These are phyloP conservation scores for Zaprionus africanus DNA, from an alignment of 1,140 invertebrate genomes.

Conservation along the genomic window DNA sequence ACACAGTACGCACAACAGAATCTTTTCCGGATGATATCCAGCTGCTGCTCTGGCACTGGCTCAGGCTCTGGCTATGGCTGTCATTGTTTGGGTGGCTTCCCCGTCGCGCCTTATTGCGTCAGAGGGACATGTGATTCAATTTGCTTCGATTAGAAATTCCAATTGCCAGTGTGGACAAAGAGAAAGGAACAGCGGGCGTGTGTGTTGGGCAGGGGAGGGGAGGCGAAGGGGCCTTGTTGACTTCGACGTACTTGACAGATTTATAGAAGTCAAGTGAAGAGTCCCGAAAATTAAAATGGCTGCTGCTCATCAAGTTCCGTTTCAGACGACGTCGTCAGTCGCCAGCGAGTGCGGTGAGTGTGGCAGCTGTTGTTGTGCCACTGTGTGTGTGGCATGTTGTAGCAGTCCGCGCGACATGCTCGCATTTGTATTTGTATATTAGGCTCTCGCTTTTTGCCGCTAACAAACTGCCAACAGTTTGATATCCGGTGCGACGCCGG, in stretches of 20 bases:
- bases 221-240: conserved; percentile 31
- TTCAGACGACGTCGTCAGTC: conserved; percentile 27
- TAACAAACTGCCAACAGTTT: conserved; percentile 71
- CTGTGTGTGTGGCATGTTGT: conserved; percentile 25
- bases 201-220: no score
- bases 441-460: conserved; percentile 38
- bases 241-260: conserved; percentile 64
- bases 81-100: conserved; percentile 45
- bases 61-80: neutral
- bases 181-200: neutral
- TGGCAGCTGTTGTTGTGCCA: conserved; percentile 10
- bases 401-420: conserved; percentile 21
- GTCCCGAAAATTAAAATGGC: conserved; percentile 70
- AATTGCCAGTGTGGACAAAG: conserved; percentile 32
- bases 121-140: conserved; percentile 76
- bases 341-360: conserved; percentile 4
- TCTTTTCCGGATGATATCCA: conserved; percentile 45
- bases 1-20: conserved; percentile 8
- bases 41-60: neutral
- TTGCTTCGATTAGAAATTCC: conserved; percentile 78
- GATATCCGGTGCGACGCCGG: conserved; percentile 77
- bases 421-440: conserved; percentile 50
- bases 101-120: conserved; percentile 52
- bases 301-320: conserved; percentile 73
- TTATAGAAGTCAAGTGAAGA: conserved; percentile 70